These are phyloP conservation scores for Samia ricini DNA, from an alignment of 1,140 invertebrate species.

Conservation along the genomic window DNA sequence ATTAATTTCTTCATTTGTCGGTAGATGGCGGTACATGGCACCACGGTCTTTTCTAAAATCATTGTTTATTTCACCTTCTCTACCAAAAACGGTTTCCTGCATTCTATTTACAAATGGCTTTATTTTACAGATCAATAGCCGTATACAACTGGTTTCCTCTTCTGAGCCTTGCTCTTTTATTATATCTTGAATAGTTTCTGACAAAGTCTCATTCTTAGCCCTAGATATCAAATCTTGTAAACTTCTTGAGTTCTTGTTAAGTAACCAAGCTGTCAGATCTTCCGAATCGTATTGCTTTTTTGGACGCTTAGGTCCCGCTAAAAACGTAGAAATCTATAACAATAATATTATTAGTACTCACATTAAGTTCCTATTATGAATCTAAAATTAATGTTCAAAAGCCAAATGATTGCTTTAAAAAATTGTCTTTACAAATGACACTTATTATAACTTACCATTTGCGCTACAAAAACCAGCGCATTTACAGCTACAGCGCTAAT, in stretches of 20 bases:
- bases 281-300: constrained; percentile 41
- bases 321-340: constrained; percentile 75
- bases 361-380: too few species aligned
- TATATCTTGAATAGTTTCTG: constrained; percentile 80
- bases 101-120: constrained; percentile 86
- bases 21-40: constrained; percentile 80
- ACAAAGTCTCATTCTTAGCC: constrained; percentile 80
- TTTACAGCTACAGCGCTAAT: constrained; percentile 88
- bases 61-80: constrained; percentile 31
- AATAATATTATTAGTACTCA: not conserved
- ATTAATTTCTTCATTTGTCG: constrained; percentile 80
- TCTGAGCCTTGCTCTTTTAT: constrained; percentile 75
- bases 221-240: constrained; percentile 78
- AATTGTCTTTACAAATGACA: not conserved
- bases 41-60: constrained; percentile 31
- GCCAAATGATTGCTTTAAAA: too few species aligned
- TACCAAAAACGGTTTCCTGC: constrained; percentile 80
- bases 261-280: constrained; percentile 50
- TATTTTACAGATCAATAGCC: constrained; percentile 86
- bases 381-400: too few species aligned
- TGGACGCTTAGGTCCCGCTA: constrained; percentile 47
- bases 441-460: constrained; percentile 82
- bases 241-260: constrained; percentile 64
- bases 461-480: constrained; percentile 88
- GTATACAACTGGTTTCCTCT: constrained; percentile 83